phyloP scores from a whole-genome alignment of 2,797 vertebrate species.

The Eleutherodactylus coqui region DNA sequence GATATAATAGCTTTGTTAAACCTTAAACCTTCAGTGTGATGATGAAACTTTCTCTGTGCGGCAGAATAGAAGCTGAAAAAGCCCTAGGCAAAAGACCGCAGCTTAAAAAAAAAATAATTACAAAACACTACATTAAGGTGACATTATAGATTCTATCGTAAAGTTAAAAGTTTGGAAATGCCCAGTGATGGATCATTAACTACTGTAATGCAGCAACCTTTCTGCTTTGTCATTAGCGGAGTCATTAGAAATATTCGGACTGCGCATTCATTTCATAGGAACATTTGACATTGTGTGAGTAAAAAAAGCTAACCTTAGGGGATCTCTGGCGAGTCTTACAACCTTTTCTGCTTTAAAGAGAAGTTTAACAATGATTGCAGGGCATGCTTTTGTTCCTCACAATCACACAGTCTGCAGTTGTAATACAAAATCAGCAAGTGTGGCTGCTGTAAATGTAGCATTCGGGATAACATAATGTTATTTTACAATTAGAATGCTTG shows the following conservation, averaged over 20 bases:
- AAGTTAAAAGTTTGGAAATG: constrained; percentile 57
- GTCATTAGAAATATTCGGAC: constrained; percentile 58
- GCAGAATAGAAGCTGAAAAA: constrained; percentile 42
- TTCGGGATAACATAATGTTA: constrained; percentile 1
- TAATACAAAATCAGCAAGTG: neutral
- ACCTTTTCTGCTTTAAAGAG: constrained; percentile 19
- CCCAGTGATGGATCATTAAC: constrained; percentile 54
- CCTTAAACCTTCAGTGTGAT: constrained; percentile 60
- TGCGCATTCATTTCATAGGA: constrained; percentile 39
- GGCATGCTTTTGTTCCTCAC: constrained; percentile 26
- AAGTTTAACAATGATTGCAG: constrained; percentile 41
- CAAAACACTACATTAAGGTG: constrained; percentile 64
- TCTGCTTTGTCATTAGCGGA: constrained; percentile 60
- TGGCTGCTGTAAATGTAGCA: neutral
- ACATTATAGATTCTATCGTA: constrained; percentile 54
- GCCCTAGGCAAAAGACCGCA: constrained; percentile 53
- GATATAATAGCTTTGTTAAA: constrained; percentile 63
- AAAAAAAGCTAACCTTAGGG: constrained; percentile 45
- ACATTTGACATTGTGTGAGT: constrained; percentile 48
- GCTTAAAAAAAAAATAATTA: constrained; percentile 55
- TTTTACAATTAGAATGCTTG: neutral
- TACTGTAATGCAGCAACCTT: constrained; percentile 48
- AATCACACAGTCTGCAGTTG: neutral
- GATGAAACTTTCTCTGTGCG: constrained; percentile 50
- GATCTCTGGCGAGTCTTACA: constrained; percentile 11